A percentile compares a stretch with the other conserved stretches of the same genome.
phyloP scores from a whole-genome alignment of 2,113 vertebrate genomes.

The Embiotoca jacksoni region DNA sequence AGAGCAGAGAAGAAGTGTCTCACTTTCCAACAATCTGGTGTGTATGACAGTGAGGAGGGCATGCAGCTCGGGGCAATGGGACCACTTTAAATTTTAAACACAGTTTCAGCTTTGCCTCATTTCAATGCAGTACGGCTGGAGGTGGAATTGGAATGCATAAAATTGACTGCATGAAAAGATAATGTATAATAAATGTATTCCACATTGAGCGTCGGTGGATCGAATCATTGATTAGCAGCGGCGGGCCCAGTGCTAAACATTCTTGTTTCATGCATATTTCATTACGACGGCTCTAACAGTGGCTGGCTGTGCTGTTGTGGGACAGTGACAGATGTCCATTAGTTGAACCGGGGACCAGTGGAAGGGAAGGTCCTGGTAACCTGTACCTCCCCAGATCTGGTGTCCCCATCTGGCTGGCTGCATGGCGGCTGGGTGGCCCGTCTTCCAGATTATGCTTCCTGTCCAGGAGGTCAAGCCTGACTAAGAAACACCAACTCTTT shows the following conservation, averaged over 20 bases:
- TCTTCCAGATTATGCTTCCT: conserved; percentile 56
- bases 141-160: conserved; percentile 77
- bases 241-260: conserved; percentile 67
- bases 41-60: conserved; percentile 64
- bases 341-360: conserved; percentile 65
- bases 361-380: conserved; percentile 74
- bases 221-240: conserved; percentile 80
- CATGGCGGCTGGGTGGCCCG: conserved; percentile 32
- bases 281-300: conserved; percentile 72
- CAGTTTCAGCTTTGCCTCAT: conserved; percentile 72
- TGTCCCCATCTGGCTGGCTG: conserved; percentile 81
- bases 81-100: conserved; percentile 78
- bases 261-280: conserved; percentile 86
- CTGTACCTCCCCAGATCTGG: conserved; percentile 65
- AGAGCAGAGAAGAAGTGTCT: conserved; percentile 38
- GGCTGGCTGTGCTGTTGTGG: conserved; percentile 71
- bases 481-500: conserved; percentile 3
- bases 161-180: conserved; percentile 78
- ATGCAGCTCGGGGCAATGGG: conserved; percentile 69
- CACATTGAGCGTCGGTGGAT: conserved; percentile 62
- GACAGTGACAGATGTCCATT: conserved; percentile 87
- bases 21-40: conserved; percentile 57
- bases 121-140: conserved; percentile 68
- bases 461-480: conserved; percentile 20
- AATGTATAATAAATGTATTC: conserved; percentile 81